Percentiles rank a stretch among this genome's conserved stretches.
phyloP scores from a whole-genome alignment of 2,113 vertebrate species.

The Heterotis niloticus region DNA sequence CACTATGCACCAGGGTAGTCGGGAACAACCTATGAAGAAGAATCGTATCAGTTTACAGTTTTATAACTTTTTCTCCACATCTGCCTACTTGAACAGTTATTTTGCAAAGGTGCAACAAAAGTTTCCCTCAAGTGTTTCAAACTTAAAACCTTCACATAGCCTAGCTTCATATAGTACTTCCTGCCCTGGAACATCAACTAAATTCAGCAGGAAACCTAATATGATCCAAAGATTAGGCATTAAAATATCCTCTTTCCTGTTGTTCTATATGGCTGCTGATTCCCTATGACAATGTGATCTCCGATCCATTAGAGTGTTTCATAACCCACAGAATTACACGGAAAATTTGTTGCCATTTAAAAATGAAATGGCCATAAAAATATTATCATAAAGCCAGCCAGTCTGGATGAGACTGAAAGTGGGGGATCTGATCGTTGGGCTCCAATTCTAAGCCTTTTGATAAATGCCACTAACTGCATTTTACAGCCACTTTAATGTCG shows the following conservation, averaged over 20 bases:
- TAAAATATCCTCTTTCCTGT: neutral
- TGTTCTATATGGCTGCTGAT: neutral
- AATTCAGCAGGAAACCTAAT: too few species aligned
- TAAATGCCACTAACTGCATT: neutral
- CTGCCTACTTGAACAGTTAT: neutral
- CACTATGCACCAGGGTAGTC: neutral
- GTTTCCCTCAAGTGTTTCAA: too few species aligned
- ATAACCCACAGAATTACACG: constrained; percentile 5
- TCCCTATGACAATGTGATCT: neutral
- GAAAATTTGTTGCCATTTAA: constrained; percentile 44
- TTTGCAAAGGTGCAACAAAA: neutral
- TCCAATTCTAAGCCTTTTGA: constrained; percentile 21
- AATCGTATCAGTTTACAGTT: neutral
- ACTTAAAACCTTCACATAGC: too few species aligned
- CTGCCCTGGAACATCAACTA: too few species aligned
- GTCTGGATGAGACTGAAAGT: constrained; percentile 47
- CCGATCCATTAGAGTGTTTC: neutral
- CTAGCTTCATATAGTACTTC: too few species aligned
- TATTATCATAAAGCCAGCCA: constrained; percentile 37
- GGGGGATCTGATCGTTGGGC: constrained; percentile 4
- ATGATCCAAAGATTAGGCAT: neutral
- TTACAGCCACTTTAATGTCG: neutral
- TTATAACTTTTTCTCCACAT: neutral
- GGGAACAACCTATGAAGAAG: neutral
- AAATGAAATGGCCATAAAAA: constrained; percentile 56